These are phyloP conservation scores for Drosophila aldrichi DNA, from an alignment of 2,888 invertebrate species.

Conservation along the genomic window DNA sequence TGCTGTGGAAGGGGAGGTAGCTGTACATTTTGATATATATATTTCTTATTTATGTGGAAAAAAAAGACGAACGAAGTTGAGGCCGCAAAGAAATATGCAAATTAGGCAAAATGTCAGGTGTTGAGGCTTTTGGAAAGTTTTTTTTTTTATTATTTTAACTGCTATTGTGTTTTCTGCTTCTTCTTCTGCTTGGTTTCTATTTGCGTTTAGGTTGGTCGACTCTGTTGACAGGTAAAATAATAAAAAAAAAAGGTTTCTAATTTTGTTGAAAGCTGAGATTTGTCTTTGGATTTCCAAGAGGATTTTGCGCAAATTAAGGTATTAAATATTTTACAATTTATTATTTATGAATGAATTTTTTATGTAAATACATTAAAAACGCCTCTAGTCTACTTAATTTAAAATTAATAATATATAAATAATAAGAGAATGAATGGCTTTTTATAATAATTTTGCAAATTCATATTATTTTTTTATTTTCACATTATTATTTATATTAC, in stretches of 20 bases:
- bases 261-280: conserved; percentile 8
- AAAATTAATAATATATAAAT: no score
- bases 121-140: conserved; percentile 42
- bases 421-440: no score
- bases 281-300: neutral
- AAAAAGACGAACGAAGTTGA: conserved; percentile 2
- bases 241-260: conserved; percentile 20
- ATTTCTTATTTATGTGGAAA: conserved; percentile 60
- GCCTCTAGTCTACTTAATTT: neutral
- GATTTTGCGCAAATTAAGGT: neutral
- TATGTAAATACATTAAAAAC: neutral
- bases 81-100: conserved; percentile 52
- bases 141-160: conserved; percentile 7
- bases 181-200: conserved; percentile 28
- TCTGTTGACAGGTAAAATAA: neutral
- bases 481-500: no score
- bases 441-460: neutral
- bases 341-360: neutral
- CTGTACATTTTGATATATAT: conserved; percentile 35
- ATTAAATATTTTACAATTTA: neutral
- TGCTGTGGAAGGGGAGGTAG: conserved; percentile 7
- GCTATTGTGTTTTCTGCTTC: neutral
- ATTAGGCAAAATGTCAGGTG: conserved; percentile 68
- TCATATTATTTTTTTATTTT: neutral
- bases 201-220: conserved; percentile 11